Evolutionary conservation across 2,888 invertebrate species (phyloP).

Genomic region (Noctua janthe): DNA sequence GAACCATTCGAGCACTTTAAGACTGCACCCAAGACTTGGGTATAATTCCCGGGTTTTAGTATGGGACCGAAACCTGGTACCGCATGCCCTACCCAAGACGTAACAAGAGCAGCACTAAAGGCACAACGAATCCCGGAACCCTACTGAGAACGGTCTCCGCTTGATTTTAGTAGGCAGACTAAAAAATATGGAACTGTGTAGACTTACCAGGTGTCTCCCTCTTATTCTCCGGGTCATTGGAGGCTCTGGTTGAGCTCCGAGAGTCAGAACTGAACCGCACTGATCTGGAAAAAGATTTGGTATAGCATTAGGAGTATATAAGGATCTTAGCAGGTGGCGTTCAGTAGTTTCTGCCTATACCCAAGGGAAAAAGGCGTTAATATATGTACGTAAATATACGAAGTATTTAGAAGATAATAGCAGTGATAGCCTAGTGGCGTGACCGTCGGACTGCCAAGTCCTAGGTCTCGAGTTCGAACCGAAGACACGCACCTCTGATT

Average conservation of each 20-base stretch:
- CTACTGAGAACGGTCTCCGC: neutral
- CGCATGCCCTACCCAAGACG: neutral
- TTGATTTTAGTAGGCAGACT: neutral
- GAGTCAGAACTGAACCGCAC: conserved; percentile 89
- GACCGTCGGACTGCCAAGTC: neutral
- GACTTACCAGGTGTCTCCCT: conserved; percentile 83
- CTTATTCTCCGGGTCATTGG: conserved; percentile 82
- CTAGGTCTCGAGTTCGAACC: neutral
- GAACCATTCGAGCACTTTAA: neutral
- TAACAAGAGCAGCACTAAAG: neutral
- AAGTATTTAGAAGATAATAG: neutral
- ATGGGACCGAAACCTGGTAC: too few species aligned
- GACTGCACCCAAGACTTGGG: neutral
- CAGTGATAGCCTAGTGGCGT: neutral
- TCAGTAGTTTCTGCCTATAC: fast-evolving
- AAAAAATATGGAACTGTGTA: neutral
- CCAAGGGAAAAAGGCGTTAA: neutral
- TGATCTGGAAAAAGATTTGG: conserved; percentile 76
- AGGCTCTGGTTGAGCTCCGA: conserved; percentile 78
- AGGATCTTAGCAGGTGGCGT: neutral
- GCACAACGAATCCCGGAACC: neutral
- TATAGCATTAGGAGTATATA: neutral
- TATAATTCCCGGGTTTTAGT: too few species aligned
- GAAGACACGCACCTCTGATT: too few species aligned
- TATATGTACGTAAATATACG: neutral